These are phyloP conservation scores for Gorsachius magnificus DNA, from an alignment of 2,797 vertebrate genomes.

Conservation along the genomic window DNA sequence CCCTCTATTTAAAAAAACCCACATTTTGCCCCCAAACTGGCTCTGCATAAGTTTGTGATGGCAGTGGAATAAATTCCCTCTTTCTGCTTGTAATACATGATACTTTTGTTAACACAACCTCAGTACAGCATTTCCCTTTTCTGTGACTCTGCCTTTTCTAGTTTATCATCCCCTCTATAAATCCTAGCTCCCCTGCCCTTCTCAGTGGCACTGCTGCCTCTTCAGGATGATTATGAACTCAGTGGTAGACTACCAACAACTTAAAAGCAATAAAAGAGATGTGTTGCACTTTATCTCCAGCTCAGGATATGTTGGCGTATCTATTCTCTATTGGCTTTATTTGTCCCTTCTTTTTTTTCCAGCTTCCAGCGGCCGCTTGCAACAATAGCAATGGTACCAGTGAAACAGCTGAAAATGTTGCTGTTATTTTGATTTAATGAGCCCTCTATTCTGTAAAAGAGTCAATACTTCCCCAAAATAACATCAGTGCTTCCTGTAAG, in stretches of 20 bases:
- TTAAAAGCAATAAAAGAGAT: conserved; percentile 28
- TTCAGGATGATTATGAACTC: conserved; percentile 19
- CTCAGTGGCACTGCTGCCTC: background rate
- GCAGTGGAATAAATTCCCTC: background rate
- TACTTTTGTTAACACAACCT: background rate
- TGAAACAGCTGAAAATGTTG: conserved; percentile 33
- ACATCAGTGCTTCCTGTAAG: background rate
- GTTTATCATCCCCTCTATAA: background rate
- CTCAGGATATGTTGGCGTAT: background rate
- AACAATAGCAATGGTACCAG: conserved; percentile 16
- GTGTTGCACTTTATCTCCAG: background rate
- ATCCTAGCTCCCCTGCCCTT: background rate
- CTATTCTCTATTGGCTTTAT: conserved; percentile 11
- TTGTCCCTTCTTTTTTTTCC: background rate
- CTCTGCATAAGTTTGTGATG: background rate
- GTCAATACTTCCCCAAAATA: conserved; percentile 39
- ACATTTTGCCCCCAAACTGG: background rate
- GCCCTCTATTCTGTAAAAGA: conserved; percentile 5
- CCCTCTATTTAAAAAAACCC: background rate
- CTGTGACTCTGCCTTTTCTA: background rate
- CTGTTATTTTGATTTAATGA: conserved; percentile 58
- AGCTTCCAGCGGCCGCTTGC: background rate
- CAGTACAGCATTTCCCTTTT: background rate
- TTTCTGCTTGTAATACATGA: background rate
- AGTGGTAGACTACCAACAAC: background rate